Conservation (phyloP, 2,113 vertebrate genomes). For the Romanogobio albipinnatus region DNA sequence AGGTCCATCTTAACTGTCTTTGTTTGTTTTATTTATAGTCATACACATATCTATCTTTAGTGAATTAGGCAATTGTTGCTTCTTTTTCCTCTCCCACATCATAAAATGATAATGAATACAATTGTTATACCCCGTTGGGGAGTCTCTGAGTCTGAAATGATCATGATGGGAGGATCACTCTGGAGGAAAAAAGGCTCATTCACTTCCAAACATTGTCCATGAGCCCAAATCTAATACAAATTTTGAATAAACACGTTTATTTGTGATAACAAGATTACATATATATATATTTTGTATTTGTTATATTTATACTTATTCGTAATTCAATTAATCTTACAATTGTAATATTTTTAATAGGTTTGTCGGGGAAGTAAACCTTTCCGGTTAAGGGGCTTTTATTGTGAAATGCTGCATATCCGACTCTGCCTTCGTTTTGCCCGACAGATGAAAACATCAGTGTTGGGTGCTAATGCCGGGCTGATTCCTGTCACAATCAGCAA, state of each 20-base stretch:
- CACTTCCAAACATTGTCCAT: no score
- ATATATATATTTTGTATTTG: not conserved
- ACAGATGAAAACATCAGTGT: conserved; percentile 40
- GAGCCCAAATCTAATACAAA: not conserved
- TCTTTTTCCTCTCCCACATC: not conserved
- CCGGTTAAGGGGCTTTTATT: conserved; percentile 30
- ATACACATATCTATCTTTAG: not conserved
- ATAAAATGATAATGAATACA: not conserved
- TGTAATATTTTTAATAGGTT: not conserved
- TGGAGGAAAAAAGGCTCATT: no score
- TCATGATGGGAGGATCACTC: no score
- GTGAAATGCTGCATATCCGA: conserved; percentile 23
- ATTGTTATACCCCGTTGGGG: no score
- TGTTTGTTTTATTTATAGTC: not conserved
- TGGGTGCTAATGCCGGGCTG: conserved; percentile 23
- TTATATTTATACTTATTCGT: not conserved
- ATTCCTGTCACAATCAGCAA: conserved; percentile 1
- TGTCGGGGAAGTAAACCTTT: not conserved
- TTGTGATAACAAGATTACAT: not conserved
- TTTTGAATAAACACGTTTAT: not conserved
- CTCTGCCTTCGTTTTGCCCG: not conserved
- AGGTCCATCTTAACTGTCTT: not conserved
- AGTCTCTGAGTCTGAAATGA: no score
- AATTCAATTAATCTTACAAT: not conserved
- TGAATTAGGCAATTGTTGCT: not conserved